Evolutionary conservation across 2,888 invertebrate genomes (phyloP).

Genomic region (Resseliella maxima): DNA sequence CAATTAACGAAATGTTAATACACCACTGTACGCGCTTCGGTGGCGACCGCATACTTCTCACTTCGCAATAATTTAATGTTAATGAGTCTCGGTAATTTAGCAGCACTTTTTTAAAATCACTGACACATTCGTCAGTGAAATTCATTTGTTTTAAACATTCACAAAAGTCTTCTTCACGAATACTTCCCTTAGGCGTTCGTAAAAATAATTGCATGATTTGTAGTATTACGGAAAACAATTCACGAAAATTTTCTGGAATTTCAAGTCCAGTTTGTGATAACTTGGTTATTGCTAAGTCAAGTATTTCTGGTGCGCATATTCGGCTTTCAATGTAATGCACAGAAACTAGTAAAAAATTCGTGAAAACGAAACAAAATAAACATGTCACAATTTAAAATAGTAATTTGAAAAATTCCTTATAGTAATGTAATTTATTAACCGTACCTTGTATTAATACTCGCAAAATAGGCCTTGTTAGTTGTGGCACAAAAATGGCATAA

Average conservation of each 20-base stretch:
- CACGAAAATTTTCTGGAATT: conserved; percentile 68
- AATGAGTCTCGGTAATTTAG: conserved; percentile 68
- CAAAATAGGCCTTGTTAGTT: conserved; percentile 65
- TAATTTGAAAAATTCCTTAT: background rate
- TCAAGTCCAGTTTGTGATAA: conserved; percentile 66
- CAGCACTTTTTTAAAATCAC: conserved; percentile 69
- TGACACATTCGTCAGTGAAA: conserved; percentile 68
- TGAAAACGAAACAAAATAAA: background rate
- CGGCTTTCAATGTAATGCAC: conserved; percentile 67
- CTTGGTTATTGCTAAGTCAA: conserved; percentile 66
- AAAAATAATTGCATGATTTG: conserved; percentile 69
- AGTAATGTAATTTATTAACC: background rate
- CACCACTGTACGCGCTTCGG: conserved; percentile 69
- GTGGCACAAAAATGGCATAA: conserved; percentile 65
- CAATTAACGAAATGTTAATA: conserved; percentile 69
- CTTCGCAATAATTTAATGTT: conserved; percentile 65
- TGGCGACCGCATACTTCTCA: conserved; percentile 67
- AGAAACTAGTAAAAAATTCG: too few species aligned
- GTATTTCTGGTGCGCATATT: conserved; percentile 66
- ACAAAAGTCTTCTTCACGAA: conserved; percentile 68
- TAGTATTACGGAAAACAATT: conserved; percentile 69
- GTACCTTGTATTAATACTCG: conserved; percentile 65
- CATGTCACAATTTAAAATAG: background rate
- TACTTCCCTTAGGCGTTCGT: conserved; percentile 66
- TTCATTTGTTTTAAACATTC: conserved; percentile 69